phyloP scores from a whole-genome alignment of 2,113 vertebrate genomes.

The Eclectus roratus region DNA sequence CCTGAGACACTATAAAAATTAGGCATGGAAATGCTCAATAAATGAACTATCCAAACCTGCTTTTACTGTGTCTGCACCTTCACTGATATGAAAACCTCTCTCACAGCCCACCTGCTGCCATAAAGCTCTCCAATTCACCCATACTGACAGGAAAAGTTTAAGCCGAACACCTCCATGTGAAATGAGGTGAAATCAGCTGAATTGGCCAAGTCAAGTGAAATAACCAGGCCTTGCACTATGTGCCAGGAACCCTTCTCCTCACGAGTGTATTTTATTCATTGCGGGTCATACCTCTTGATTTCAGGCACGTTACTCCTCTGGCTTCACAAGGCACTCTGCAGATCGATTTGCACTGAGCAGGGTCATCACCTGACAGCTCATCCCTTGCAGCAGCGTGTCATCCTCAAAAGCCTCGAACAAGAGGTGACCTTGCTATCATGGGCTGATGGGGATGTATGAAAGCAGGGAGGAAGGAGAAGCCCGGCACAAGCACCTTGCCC shows the following conservation, averaged over 20 bases:
- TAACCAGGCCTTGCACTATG: not conserved
- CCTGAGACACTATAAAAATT: not conserved
- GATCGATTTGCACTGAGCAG: not conserved
- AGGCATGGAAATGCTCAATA: not conserved
- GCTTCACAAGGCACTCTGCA: not conserved
- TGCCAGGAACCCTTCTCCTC: not conserved
- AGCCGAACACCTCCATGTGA: not conserved
- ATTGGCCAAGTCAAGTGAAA: not conserved
- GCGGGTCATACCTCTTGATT: rapidly evolving
- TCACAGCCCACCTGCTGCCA: not conserved
- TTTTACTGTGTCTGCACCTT: not conserved
- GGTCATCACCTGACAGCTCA: not conserved
- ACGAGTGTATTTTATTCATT: rapidly evolving
- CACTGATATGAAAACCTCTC: not conserved
- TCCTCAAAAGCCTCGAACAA: not conserved
- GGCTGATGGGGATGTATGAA: not conserved
- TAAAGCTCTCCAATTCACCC: not conserved
- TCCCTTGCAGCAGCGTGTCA: not conserved
- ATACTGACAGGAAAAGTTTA: not conserved
- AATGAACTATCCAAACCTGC: not conserved
- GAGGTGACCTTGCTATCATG: not conserved
- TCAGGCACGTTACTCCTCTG: not conserved
- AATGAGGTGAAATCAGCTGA: not conserved
- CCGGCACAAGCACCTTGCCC: not conserved
- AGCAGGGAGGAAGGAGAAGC: not conserved